Evolutionary conservation across 2,797 vertebrate genomes (phyloP), one percentile per base, ranked within the genome.

Genomic region (Oryzias sinensis): DNA sequence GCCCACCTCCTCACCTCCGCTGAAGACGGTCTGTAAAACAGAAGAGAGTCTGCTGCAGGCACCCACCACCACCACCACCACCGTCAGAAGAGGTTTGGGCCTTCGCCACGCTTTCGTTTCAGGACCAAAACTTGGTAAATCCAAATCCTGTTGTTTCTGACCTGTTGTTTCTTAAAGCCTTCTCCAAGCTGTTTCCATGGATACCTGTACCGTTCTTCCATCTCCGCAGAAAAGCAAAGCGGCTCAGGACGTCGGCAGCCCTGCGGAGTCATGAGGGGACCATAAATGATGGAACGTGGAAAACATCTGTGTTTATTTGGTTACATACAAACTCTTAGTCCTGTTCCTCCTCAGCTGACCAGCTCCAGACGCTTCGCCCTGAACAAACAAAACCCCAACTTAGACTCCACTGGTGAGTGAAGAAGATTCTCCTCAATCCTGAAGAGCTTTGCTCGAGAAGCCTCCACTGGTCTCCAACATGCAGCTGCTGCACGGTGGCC

Each of bases 1-100:
- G 92, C 91, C 95, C 96, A 98, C 70, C 90, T 90, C 49, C 93
- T 86, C 1, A 94, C 94, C 82, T 97, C 95, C 59, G 86, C 90
- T 0, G 88, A 83, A 62, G 88, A 79, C 0, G 94, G 94, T 69
- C 96, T 98, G 84, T 4, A 41, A 81, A 59, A 33, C 52, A 53
- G 44, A 73, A n/a, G 33, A 22, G 20, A 22, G 20, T 22, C 20
- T 22, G 20, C 20, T 22, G 20, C 18, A 18, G 18, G 18, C 18
- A 18, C 18, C 18, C 18, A 22, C 20, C 20, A 3, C 20, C 18
- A 22, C 20, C 20, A 3, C 20, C 20, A 25, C 58, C 17, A 47
- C 2, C 20, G n/a, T 5, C 33, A 9, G 25, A 33, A 6, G 11
- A 2, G 16, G 24, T 49, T 2, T 3, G 24, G 15, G 8, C 11